phyloP scores from a whole-genome alignment of 2,888 invertebrate species.

The Andrena bucephala region DNA sequence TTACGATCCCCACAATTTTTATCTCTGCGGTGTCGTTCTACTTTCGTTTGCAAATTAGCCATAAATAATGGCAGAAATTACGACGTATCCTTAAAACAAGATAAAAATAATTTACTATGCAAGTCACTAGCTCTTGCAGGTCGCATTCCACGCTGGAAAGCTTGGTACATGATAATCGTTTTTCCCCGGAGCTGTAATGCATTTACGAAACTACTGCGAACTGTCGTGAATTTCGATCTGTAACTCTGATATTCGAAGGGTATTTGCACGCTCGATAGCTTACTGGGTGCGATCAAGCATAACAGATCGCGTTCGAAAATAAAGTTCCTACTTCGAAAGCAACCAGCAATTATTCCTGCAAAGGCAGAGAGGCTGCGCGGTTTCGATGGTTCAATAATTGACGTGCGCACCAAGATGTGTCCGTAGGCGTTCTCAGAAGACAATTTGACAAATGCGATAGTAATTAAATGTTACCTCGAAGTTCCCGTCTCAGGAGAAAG shows the following conservation, averaged over 20 bases:
- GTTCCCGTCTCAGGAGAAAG: not conserved
- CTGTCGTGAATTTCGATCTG: not conserved
- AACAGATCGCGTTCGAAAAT: not conserved
- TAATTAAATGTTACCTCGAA: conserved; percentile 7
- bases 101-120: not conserved
- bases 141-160: not conserved
- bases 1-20: not conserved
- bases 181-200: not conserved
- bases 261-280: conserved; percentile 1
- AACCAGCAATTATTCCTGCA: conserved; percentile 17
- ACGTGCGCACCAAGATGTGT: not conserved
- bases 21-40: not conserved
- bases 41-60: not conserved
- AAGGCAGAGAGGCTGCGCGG: not conserved
- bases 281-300: not conserved
- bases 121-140: not conserved
- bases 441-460: not conserved
- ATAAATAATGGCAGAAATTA: not conserved
- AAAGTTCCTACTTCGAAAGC: not conserved
- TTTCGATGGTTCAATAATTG: not conserved
- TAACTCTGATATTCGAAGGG: not conserved
- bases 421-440: not conserved
- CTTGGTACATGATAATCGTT: not conserved
- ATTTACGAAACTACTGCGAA: not conserved
- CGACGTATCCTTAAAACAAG: not conserved